These are phyloP conservation scores for Heteromyza rotundicornis DNA, from an alignment of 2,888 invertebrate genomes.

Conservation along the genomic window DNA sequence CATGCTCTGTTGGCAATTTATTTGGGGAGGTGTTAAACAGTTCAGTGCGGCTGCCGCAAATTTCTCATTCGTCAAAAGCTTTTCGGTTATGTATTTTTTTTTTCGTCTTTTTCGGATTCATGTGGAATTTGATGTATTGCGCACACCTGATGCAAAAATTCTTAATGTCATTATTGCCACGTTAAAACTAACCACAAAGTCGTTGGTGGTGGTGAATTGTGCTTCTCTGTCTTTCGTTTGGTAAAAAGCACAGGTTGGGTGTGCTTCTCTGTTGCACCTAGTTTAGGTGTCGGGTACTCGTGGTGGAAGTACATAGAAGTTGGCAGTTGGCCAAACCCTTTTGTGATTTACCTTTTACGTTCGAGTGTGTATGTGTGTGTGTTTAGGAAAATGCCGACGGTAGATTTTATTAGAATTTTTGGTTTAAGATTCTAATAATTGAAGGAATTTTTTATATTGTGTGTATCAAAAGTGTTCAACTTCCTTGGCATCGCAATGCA, in stretches of 20 bases:
- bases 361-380: not conserved
- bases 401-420: no score
- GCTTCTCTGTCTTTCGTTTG: not conserved
- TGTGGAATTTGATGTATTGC: conserved; percentile 1
- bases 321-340: conserved; percentile 5
- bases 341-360: not conserved
- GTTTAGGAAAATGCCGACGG: not conserved
- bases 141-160: not conserved
- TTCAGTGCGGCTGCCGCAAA: not conserved
- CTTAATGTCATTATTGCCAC: not conserved
- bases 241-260: not conserved
- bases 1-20: not conserved
- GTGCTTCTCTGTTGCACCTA: not conserved
- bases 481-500: no score
- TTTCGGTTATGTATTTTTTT: not conserved
- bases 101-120: not conserved
- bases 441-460: no score
- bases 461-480: no score
- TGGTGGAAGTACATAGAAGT: no score
- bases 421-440: no score
- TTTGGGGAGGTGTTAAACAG: conserved; percentile 4
- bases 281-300: not conserved
- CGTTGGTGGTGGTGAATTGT: not conserved
- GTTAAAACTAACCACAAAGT: conserved; percentile 5
- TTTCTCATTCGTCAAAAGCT: conserved; percentile 1